phyloP scores from a whole-genome alignment of 1,140 invertebrate genomes.

The Drosophila mojavensis region DNA sequence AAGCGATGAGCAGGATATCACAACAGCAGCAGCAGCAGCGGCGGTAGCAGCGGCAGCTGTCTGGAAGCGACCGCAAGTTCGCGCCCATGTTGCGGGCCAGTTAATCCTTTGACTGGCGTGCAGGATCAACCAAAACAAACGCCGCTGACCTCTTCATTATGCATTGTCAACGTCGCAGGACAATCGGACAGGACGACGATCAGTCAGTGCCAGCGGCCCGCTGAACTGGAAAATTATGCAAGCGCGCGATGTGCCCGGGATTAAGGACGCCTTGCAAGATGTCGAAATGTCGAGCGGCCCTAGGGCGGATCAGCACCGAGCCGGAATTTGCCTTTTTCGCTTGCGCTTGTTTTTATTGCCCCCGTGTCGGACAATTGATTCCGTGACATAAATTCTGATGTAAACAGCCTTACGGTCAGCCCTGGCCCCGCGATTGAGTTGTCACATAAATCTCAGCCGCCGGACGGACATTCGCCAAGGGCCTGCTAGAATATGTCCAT shows the following conservation, averaged over 20 bases:
- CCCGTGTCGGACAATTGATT: slow-evolving; percentile 73
- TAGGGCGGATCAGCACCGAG: background rate
- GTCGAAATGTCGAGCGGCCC: background rate
- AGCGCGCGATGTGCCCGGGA: background rate
- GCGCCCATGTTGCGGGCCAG: slow-evolving; percentile 51
- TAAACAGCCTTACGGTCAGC: slow-evolving; percentile 71
- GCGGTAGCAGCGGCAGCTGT: background rate
- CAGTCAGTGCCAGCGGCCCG: slow-evolving; percentile 38
- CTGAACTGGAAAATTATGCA: slow-evolving; percentile 72
- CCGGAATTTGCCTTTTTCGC: background rate
- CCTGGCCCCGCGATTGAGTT: slow-evolving; percentile 47
- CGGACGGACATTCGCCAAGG: background rate
- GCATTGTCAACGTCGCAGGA: slow-evolving; percentile 14
- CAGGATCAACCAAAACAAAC: slow-evolving; percentile 36
- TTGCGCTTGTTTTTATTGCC: slow-evolving; percentile 66
- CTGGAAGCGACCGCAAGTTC: slow-evolving; percentile 55
- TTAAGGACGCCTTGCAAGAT: background rate
- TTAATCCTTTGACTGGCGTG: slow-evolving; percentile 67
- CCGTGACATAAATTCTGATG: slow-evolving; percentile 69
- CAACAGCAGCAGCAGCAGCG: background rate
- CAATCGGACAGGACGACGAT: background rate
- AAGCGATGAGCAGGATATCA: background rate
- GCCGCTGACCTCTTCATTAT: slow-evolving; percentile 74
- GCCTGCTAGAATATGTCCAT: background rate
- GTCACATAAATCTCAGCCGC: slow-evolving; percentile 51